A percentile compares a stretch with the other conserved stretches of the same genome.
These are phyloP conservation scores for Vulpes ferrilata DNA, from an alignment of 2,113 vertebrate genomes.

Conservation along the genomic window DNA sequence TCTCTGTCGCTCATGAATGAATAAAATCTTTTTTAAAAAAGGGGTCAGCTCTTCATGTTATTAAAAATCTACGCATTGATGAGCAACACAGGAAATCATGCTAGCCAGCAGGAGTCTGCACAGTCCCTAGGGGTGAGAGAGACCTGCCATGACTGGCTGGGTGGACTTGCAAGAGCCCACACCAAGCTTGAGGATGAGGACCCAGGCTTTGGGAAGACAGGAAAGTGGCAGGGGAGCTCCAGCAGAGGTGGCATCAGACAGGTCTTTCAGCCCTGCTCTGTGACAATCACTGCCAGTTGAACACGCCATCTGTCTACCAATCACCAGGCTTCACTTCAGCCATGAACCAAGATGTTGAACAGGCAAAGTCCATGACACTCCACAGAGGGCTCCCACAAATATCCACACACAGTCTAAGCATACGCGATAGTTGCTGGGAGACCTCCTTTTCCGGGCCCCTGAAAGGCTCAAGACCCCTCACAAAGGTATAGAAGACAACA, in stretches of 20 bases:
- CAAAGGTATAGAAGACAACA: neutral
- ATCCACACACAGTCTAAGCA: neutral
- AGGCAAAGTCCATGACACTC: neutral
- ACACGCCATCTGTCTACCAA: neutral
- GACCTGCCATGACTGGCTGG: neutral
- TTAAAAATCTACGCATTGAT: neutral
- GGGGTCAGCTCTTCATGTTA: neutral
- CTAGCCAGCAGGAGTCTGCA: neutral
- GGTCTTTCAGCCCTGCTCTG: neutral
- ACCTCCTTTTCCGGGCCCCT: neutral
- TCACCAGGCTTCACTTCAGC: neutral
- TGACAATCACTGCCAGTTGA: neutral
- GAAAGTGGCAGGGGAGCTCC: neutral
- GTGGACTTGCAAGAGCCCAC: neutral
- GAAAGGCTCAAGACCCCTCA: neutral
- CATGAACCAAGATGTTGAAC: neutral
- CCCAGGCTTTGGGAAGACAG: neutral
- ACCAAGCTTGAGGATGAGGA: neutral
- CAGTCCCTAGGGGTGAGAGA: neutral
- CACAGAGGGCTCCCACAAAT: neutral
- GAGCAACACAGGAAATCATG: neutral
- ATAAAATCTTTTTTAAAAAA: no score
- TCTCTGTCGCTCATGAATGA: no score
- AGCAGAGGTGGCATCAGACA: accelerated
- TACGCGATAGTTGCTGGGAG: neutral